Percentiles rank a stretch among this genome's conserved stretches.
Conservation (phyloP, 2,113 vertebrate species). For the Platichthys stellatus region DNA sequence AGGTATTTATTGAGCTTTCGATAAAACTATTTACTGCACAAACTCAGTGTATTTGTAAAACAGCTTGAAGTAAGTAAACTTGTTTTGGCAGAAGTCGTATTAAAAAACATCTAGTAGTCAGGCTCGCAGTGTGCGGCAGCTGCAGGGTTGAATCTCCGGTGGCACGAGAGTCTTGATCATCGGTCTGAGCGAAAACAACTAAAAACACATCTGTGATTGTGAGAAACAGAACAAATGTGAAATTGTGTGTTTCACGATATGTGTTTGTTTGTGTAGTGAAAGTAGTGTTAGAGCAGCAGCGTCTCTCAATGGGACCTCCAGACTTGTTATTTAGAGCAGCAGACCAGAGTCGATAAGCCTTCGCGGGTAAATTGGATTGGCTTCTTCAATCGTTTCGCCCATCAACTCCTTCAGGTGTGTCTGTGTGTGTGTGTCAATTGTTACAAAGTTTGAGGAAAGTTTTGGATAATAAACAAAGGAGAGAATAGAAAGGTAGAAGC, state of each 20-base stretch:
- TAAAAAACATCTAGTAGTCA: neutral
- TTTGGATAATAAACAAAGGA: slow-evolving; percentile 4
- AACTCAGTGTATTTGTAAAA: neutral
- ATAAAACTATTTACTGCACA: slow-evolving; percentile 18
- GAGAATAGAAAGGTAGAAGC: neutral
- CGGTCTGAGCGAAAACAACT: slow-evolving; percentile 4
- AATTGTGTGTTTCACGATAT: slow-evolving; percentile 19
- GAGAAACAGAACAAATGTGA: slow-evolving; percentile 27
- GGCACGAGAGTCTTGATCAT: too few species aligned
- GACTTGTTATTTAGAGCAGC: slow-evolving; percentile 47
- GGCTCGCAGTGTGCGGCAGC: neutral
- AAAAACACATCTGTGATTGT: slow-evolving; percentile 12
- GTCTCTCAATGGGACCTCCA: slow-evolving; percentile 41
- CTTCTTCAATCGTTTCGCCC: slow-evolving; percentile 67
- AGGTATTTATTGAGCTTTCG: too few species aligned
- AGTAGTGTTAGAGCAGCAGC: slow-evolving; percentile 35
- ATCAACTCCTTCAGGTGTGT: slow-evolving; percentile 51
- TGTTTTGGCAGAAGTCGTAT: neutral
- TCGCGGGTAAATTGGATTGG: slow-evolving; percentile 65
- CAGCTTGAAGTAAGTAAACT: slow-evolving; percentile 10
- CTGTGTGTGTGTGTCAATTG: slow-evolving; percentile 19
- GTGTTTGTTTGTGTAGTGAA: neutral
- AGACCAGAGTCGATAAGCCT: slow-evolving; percentile 66
- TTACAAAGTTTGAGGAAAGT: slow-evolving; percentile 30
- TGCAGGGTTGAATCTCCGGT: neutral